Evolutionary conservation across 2,113 vertebrate species (phyloP), one percentile per base, ranked within the genome.

Genomic region (Poeciliopsis occidentalis): DNA sequence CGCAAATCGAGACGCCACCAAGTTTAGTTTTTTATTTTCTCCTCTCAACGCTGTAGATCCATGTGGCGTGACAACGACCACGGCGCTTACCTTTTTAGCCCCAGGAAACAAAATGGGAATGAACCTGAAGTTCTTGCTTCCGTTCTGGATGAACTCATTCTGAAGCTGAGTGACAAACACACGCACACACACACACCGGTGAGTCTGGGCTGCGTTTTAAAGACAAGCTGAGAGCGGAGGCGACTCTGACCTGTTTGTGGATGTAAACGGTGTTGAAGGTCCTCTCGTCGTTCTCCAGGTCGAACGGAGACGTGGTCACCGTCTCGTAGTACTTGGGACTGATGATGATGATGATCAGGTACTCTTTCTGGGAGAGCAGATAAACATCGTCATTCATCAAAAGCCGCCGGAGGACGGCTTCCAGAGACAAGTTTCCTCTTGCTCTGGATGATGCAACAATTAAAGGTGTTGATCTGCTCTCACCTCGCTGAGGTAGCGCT

Each of bases 291-390:
- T 89, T 93, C 73, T 94, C 92, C 77, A 90, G 65, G 26, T 79
- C 80, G 1, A 84, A 71, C 0, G 90, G 87, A 0, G 90, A 89
- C 0, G 85, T 86, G 0, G 94, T 95, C 64, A 95, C 95, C 0
- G 93, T 93, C 81, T 94, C 87, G 3, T 93, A 88, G 88, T 95
- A 95, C 82, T 95, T 95, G 4, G 95, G 95, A 66, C 95, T 95
- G 91, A 95, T 95, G 83, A 94, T 92, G 81, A 95, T 95, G 87
- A 95, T 95, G 83, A 95, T 95, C 87, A 95, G 81, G 69, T 95
- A 95, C 60, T 94, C 95, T 82, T 95, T 95, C 95, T 95, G 85
- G 0, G 30, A 31, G 32, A 72, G 31, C 26, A 3, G 12, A 67
- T 1, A 63, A 0, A 60, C 19, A 4, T 22, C 3, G 8, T 63